Evolutionary conservation across 1,140 invertebrate genomes (phyloP).

Genomic region (Whitmania pigra): DNA sequence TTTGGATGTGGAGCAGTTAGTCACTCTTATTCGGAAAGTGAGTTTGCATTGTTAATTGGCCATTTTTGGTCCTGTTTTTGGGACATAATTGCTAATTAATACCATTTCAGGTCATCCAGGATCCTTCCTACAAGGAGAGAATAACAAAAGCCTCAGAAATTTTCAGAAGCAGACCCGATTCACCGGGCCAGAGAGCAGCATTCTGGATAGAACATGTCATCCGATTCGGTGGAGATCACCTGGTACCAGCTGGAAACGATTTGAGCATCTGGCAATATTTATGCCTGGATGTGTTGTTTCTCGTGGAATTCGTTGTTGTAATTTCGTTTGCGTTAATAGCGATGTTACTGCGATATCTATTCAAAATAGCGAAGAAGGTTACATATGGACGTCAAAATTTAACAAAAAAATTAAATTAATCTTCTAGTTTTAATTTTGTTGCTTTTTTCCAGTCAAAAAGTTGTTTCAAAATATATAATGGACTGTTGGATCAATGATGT

Average conservation of each 20-base stretch:
- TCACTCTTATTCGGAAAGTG: neutral
- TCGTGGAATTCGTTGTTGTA: no score
- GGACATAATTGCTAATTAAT: neutral
- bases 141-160: slow-evolving; percentile 10
- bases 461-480: no score
- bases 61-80: no score
- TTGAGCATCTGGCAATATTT: slow-evolving; percentile 11
- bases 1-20: slow-evolving; percentile 11
- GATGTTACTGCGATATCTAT: no score
- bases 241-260: slow-evolving; percentile 7
- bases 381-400: no score
- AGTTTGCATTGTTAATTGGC: neutral
- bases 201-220: slow-evolving; percentile 17
- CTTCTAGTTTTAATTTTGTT: no score
- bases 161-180: neutral
- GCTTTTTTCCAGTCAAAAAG: no score
- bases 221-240: slow-evolving; percentile 12
- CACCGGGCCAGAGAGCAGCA: slow-evolving; percentile 9
- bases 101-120: neutral
- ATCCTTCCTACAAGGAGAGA: slow-evolving; percentile 13
- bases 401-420: no score
- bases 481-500: no score
- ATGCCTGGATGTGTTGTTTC: slow-evolving; percentile 1
- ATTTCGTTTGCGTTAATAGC: no score
- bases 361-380: no score